A percentile compares a stretch with the other conserved stretches of the same genome.
Conservation (phyloP, 2,113 vertebrate species). For the cat (Felis catus) region DNA sequence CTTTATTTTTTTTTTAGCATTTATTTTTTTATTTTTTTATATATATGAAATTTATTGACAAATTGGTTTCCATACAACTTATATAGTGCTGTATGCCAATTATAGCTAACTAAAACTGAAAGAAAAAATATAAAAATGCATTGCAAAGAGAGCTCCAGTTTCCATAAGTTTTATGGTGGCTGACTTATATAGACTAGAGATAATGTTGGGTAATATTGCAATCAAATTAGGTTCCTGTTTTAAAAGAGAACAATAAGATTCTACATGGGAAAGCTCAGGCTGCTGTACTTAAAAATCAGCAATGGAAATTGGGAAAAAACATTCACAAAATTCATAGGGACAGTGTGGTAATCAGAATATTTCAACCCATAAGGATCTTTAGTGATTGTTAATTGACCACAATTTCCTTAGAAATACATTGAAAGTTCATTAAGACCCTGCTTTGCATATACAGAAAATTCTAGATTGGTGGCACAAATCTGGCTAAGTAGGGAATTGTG, state of each 20-base stretch:
- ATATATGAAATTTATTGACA: too few species aligned
- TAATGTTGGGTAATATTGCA: not conserved
- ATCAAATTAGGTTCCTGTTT: not conserved
- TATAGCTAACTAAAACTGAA: not conserved
- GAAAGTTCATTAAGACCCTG: not conserved
- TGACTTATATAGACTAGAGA: not conserved
- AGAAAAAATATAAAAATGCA: not conserved
- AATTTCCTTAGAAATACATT: not conserved
- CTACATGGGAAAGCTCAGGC: not conserved
- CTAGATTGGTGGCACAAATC: not conserved
- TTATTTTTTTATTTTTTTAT: too few species aligned
- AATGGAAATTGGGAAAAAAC: not conserved
- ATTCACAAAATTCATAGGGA: not conserved
- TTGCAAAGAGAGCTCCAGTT: not conserved
- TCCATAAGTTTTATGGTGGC: not conserved
- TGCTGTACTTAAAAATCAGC: not conserved
- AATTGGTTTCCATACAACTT: too few species aligned
- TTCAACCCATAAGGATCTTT: not conserved
- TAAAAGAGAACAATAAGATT: not conserved
- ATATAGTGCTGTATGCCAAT: not conserved
- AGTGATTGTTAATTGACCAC: not conserved
- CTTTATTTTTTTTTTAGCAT: too few species aligned
- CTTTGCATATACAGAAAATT: not conserved
- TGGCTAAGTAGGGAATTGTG: not conserved
- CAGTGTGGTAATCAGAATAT: not conserved